Percentiles rank a stretch among this genome's conserved stretches.
Evolutionary conservation across 2,797 vertebrate species (phyloP).

Genomic region (Gila robusta): DNA sequence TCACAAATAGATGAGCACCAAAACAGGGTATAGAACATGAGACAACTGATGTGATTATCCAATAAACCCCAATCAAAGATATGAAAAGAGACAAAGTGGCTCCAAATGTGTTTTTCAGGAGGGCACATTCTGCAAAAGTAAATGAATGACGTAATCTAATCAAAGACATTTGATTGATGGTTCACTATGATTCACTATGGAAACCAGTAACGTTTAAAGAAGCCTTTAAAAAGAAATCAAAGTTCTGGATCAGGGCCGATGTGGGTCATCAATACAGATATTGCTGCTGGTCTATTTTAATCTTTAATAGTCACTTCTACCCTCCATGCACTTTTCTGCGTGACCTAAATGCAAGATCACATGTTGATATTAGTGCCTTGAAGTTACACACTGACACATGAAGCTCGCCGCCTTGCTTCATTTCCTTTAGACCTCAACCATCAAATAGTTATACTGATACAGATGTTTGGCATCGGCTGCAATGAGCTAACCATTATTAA

Average conservation of each 20-base stretch:
- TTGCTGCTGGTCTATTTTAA: slow-evolving; percentile 40
- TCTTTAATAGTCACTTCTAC: slow-evolving; percentile 22
- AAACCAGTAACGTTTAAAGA: slow-evolving; percentile 4
- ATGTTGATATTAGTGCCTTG: slow-evolving; percentile 42
- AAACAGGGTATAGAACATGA: slow-evolving; percentile 28
- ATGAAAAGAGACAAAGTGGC: slow-evolving; percentile 52
- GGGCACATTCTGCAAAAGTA: slow-evolving; percentile 15
- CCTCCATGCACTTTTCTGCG: slow-evolving; percentile 23
- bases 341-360: slow-evolving; percentile 39
- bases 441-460: slow-evolving; percentile 7
- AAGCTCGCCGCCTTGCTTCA: slow-evolving; percentile 17
- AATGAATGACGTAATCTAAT: slow-evolving; percentile 56
- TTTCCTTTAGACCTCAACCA: slow-evolving; percentile 24
- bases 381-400: slow-evolving; percentile 14
- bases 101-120: slow-evolving; percentile 27
- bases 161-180: slow-evolving; percentile 44
- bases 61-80: slow-evolving; percentile 46
- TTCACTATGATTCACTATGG: slow-evolving; percentile 37
- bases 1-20: not conserved
- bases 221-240: slow-evolving; percentile 21
- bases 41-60: slow-evolving; percentile 53
- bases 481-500: slow-evolving; percentile 17
- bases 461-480: slow-evolving; percentile 18
- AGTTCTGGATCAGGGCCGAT: not conserved
- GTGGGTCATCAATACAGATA: slow-evolving; percentile 17